Conservation (phyloP, 2,888 invertebrate genomes). For the Dasypogon diadema region DNA sequence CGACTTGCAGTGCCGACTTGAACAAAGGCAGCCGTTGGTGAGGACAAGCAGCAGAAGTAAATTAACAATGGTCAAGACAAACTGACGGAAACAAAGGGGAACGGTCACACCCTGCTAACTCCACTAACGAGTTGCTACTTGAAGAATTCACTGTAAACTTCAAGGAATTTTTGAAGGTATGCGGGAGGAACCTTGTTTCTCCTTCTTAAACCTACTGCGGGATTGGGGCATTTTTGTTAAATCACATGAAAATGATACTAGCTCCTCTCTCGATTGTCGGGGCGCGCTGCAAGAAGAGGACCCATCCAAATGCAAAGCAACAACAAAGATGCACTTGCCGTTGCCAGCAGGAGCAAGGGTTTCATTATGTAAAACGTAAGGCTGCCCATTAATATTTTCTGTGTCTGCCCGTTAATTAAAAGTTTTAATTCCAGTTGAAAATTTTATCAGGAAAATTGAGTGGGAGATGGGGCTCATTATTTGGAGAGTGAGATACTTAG, state of each 20-base stretch:
- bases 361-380: slow-evolving; percentile 51
- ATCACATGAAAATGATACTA: slow-evolving; percentile 46
- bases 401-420: slow-evolving; percentile 57
- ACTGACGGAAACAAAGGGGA: slow-evolving; percentile 13
- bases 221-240: slow-evolving; percentile 22
- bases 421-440: slow-evolving; percentile 59
- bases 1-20: not conserved
- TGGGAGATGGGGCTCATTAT: slow-evolving; percentile 14
- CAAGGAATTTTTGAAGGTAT: not conserved
- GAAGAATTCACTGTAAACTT: slow-evolving; percentile 1
- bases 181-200: not conserved
- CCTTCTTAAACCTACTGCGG: not conserved
- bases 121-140: slow-evolving; percentile 25
- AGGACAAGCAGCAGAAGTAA: slow-evolving; percentile 17
- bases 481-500: not conserved
- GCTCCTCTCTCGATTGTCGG: not conserved
- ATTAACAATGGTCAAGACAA: slow-evolving; percentile 45
- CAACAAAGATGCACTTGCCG: slow-evolving; percentile 5
- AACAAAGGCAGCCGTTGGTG: not conserved
- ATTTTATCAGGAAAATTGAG: slow-evolving; percentile 57
- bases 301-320: slow-evolving; percentile 28
- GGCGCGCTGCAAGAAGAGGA: not conserved
- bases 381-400: slow-evolving; percentile 51
- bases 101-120: slow-evolving; percentile 31
- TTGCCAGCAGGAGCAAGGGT: slow-evolving; percentile 10